These are phyloP conservation scores for Maccullochella peelii DNA, from an alignment of 2,113 vertebrate genomes.

Conservation along the genomic window DNA sequence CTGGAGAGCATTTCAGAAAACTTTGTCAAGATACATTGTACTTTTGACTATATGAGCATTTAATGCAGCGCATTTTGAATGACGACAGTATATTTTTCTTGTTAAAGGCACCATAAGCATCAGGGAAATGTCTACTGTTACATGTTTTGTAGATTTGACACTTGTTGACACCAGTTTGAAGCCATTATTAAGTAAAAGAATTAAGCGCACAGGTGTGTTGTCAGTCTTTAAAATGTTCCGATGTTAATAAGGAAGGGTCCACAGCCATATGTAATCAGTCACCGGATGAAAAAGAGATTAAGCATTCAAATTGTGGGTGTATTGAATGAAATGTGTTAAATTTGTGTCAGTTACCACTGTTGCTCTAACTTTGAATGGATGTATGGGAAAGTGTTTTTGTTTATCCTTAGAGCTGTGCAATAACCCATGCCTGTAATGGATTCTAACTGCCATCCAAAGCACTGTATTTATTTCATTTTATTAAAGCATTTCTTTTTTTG, in stretches of 20 bases:
- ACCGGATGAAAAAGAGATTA: slow-evolving; percentile 22
- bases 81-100: slow-evolving; percentile 41
- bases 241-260: slow-evolving; percentile 17
- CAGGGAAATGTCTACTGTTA: slow-evolving; percentile 67
- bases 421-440: slow-evolving; percentile 83
- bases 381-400: slow-evolving; percentile 56
- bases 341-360: slow-evolving; percentile 54
- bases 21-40: slow-evolving; percentile 2
- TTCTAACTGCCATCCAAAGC: slow-evolving; percentile 82
- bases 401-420: slow-evolving; percentile 78
- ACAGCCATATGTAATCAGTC: slow-evolving; percentile 26
- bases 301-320: background rate
- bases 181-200: slow-evolving; percentile 42
- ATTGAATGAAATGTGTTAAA: slow-evolving; percentile 33
- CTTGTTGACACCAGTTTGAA: slow-evolving; percentile 47
- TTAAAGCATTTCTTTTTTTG: slow-evolving; percentile 78
- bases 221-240: slow-evolving; percentile 14
- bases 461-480: slow-evolving; percentile 83
- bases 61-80: slow-evolving; percentile 59
- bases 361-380: slow-evolving; percentile 67
- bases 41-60: slow-evolving; percentile 42
- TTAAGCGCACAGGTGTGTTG: background rate
- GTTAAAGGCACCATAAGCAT: slow-evolving; percentile 50
- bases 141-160: slow-evolving; percentile 40
- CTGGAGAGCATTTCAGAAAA: slow-evolving; percentile 26